Conservation (phyloP, 2,888 invertebrate genomes). For the Scaptomyza parva region DNA sequence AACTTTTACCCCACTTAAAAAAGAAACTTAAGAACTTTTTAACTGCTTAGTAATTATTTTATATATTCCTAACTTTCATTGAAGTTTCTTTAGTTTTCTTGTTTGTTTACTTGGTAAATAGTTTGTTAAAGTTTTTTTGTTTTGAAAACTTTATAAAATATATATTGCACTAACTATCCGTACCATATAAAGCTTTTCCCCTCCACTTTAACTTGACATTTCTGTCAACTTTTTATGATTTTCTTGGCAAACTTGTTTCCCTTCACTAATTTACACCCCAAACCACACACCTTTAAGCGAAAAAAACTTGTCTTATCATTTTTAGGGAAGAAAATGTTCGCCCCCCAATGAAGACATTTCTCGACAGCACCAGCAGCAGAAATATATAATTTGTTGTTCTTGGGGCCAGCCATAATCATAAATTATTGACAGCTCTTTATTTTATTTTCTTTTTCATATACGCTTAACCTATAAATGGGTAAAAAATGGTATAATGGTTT, state of each 20-base stretch:
- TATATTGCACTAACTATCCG: not conserved
- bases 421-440: conserved; percentile 47
- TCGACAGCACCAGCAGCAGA: conserved; percentile 13
- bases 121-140: not conserved
- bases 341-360: conserved; percentile 36
- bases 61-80: not conserved
- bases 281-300: not conserved
- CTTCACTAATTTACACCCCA: not conserved
- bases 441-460: not conserved
- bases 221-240: not conserved
- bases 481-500: too few relatives aligned
- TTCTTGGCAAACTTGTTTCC: not conserved
- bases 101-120: not conserved
- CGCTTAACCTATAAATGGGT: too few relatives aligned
- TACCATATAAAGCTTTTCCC: not conserved
- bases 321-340: not conserved
- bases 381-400: conserved; percentile 12
- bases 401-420: conserved; percentile 46
- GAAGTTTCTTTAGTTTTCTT: not conserved
- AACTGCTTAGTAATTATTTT: not conserved
- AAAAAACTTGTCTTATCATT: conserved; percentile 21
- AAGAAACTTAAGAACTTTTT: not conserved
- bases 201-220: not conserved
- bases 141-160: not conserved
- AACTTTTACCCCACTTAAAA: too few relatives aligned